phyloP scores from a whole-genome alignment of 2,113 vertebrate species.

The Tretioscincus oriximinensis region DNA sequence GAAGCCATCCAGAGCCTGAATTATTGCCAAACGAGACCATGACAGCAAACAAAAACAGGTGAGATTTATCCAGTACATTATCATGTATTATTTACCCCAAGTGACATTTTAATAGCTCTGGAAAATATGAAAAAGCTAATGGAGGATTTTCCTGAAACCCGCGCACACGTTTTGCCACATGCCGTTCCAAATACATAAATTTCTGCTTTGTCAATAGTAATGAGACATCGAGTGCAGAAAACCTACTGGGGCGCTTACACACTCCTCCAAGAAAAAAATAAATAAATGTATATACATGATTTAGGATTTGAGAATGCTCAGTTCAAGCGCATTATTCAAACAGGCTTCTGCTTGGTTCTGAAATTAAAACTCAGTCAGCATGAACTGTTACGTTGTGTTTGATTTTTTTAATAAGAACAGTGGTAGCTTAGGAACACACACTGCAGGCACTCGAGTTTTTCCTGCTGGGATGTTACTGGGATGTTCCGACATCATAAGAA shows the following conservation, averaged over 20 bases:
- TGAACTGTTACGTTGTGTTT: slow-evolving; percentile 3
- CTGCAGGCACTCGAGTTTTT: too few species aligned
- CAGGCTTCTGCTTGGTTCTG: background rate
- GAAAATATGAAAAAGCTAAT: slow-evolving; percentile 49
- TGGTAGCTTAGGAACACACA: background rate
- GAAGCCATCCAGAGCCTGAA: slow-evolving; percentile 39
- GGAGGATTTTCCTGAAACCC: slow-evolving; percentile 41
- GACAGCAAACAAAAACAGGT: slow-evolving; percentile 37
- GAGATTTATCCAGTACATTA: slow-evolving; percentile 46
- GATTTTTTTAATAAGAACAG: background rate
- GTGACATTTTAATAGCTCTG: slow-evolving; percentile 59
- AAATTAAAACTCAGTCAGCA: slow-evolving; percentile 39
- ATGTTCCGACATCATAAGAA: too few species aligned
- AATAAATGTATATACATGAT: slow-evolving; percentile 42
- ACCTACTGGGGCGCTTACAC: slow-evolving; percentile 53
- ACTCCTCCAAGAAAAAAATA: slow-evolving; percentile 31
- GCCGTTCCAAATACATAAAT: slow-evolving; percentile 50
- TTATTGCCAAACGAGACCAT: slow-evolving; percentile 43
- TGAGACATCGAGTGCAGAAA: slow-evolving; percentile 51
- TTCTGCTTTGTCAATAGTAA: slow-evolving; percentile 60
- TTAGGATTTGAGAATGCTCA: slow-evolving; percentile 40
- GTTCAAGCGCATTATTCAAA: slow-evolving; percentile 53
- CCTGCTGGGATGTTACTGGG: too few species aligned
- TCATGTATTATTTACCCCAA: slow-evolving; percentile 51
- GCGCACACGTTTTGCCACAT: slow-evolving; percentile 47